Conservation (phyloP, 2,113 vertebrate genomes). For the Acrocephalus kingi region DNA sequence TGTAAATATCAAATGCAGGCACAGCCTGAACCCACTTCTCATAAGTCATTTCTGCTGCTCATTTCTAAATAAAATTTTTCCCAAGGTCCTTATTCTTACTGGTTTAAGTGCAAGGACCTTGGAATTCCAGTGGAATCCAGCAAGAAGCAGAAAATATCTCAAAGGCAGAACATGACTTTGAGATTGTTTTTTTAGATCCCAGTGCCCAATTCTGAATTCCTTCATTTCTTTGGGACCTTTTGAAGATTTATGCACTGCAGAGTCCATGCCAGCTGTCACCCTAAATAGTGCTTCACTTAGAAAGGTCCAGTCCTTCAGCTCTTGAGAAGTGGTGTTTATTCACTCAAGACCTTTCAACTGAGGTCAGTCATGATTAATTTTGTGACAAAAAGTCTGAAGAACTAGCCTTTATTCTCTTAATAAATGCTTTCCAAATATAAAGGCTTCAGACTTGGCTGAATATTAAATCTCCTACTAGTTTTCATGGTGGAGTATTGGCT, state of each 20-base stretch:
- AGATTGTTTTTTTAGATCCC: background rate
- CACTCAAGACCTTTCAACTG: background rate
- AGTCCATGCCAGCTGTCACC: background rate
- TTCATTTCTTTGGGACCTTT: background rate
- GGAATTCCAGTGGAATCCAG: background rate
- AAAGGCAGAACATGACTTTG: background rate
- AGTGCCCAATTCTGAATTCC: background rate
- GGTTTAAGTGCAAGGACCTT: too few relatives aligned
- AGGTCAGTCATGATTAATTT: background rate
- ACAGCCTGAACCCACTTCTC: background rate
- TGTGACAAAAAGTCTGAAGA: background rate
- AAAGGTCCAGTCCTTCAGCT: background rate
- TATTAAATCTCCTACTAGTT: background rate
- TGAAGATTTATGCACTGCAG: background rate
- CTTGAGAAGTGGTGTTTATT: background rate
- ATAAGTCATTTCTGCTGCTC: background rate
- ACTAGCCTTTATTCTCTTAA: background rate
- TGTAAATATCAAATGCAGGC: background rate
- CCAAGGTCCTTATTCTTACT: background rate
- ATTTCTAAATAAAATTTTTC: background rate
- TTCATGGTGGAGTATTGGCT: background rate
- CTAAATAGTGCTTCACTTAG: background rate
- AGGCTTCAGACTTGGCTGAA: background rate
- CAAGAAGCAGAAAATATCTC: background rate
- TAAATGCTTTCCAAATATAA: background rate